Evolutionary conservation across 2,797 vertebrate species (phyloP).

Genomic region (Fistularia commersonii): DNA sequence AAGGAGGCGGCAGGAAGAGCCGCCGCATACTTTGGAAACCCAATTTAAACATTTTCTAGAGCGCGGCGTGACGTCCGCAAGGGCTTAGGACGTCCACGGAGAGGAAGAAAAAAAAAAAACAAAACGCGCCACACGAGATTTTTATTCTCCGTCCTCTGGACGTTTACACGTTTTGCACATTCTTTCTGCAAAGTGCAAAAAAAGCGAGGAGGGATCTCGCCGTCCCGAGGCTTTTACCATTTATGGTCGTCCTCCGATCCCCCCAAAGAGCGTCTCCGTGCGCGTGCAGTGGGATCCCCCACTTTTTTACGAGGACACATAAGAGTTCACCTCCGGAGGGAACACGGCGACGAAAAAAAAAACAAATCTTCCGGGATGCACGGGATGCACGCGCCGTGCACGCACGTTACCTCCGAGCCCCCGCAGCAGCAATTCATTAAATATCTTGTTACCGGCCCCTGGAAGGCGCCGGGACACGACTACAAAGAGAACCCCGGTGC

Average conservation of each 20-base stretch:
- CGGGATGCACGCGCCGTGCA: slow-evolving; percentile 18
- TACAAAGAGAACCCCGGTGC: slow-evolving; percentile 53
- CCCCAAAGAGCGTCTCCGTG: slow-evolving; percentile 41
- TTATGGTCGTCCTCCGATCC: slow-evolving; percentile 51
- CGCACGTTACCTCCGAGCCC: slow-evolving; percentile 13
- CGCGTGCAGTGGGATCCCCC: slow-evolving; percentile 58
- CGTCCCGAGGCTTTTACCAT: slow-evolving; percentile 49
- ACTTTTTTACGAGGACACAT: slow-evolving; percentile 53
- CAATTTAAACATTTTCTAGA: too few species aligned
- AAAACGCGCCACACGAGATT: background rate
- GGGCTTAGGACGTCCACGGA: too few species aligned
- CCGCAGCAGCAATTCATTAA: slow-evolving; percentile 48
- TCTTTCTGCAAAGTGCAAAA: slow-evolving; percentile 17
- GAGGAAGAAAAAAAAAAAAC: too few species aligned
- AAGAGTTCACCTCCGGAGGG: slow-evolving; percentile 40
- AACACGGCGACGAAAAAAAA: slow-evolving; percentile 22
- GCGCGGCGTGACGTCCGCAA: too few species aligned
- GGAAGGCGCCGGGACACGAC: slow-evolving; percentile 46
- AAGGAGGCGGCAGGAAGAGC: too few species aligned
- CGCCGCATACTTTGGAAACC: too few species aligned
- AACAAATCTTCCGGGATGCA: slow-evolving; percentile 3
- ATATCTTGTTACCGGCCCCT: slow-evolving; percentile 48
- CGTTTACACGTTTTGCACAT: slow-evolving; percentile 3
- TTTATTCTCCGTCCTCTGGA: background rate
- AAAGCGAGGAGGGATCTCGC: slow-evolving; percentile 32